A percentile compares a stretch with the other conserved stretches of the same genome.
These are phyloP conservation scores for Drosophila buzzatii DNA, from an alignment of 2,888 invertebrate genomes.

Conservation along the genomic window DNA sequence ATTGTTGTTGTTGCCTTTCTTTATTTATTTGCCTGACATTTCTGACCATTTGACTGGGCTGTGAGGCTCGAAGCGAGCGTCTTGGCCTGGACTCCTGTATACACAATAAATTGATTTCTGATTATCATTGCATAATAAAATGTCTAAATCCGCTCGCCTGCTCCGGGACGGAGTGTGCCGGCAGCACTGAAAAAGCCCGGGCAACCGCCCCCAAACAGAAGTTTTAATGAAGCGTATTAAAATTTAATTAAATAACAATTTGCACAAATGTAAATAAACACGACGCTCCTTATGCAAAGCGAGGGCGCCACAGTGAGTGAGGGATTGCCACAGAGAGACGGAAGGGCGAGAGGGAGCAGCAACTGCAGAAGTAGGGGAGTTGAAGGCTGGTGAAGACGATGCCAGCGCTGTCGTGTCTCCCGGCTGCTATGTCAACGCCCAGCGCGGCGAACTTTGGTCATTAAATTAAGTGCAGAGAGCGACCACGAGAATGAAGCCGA, in stretches of 20 bases:
- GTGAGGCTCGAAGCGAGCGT: conserved; percentile 10
- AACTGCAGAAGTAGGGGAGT: not conserved
- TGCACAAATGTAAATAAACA: conserved; percentile 79
- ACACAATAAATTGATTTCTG: conserved; percentile 78
- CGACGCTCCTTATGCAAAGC: conserved; percentile 69
- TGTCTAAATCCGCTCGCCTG: conserved; percentile 47
- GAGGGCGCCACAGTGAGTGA: not conserved
- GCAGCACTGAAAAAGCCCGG: not conserved
- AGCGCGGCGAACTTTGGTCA: conserved; percentile 74
- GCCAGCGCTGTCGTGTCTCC: conserved; percentile 12
- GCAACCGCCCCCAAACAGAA: conserved; percentile 40
- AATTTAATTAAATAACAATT: conserved; percentile 81
- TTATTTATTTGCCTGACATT: conserved; percentile 45
- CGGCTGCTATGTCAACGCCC: conserved; percentile 58
- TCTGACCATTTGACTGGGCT: conserved; percentile 26
- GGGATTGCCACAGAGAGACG: too few relatives aligned
- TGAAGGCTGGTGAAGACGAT: not conserved
- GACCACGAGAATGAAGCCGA: conserved; percentile 4
- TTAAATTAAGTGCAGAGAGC: conserved; percentile 72
- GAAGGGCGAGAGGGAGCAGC: too few relatives aligned
- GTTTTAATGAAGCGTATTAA: conserved; percentile 79
- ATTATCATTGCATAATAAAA: conserved; percentile 77
- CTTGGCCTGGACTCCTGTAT: conserved; percentile 39
- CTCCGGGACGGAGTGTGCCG: not conserved
- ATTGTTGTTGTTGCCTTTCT: not conserved